Evolutionary conservation across 2,113 vertebrate genomes (phyloP), one percentile per base, ranked within the genome.

Genomic region (Balaeniceps rex): DNA sequence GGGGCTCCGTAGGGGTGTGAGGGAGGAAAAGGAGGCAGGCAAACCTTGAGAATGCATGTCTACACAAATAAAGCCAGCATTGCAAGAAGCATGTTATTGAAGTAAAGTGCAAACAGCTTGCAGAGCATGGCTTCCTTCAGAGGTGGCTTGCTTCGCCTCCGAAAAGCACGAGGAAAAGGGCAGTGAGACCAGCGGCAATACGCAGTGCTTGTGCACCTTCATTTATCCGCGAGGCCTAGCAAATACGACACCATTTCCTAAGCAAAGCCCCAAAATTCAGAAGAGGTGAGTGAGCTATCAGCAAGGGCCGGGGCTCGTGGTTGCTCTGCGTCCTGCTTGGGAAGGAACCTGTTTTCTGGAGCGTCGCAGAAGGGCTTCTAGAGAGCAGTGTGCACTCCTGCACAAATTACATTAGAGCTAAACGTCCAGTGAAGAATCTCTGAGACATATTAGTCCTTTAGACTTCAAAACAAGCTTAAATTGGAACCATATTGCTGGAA

Each of bases 401-500:
- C 90, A 68, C 98, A 97, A 98, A 98, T 98, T 95, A 96, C 91
- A 97, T 97, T 97, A 98, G 96, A 96, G 95, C 98, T 98, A 81
- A 95, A 96, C 68, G 95, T 97, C 97, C 97, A 97, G 95, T 87
- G 97, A 96, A 98, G 98, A 98, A 97, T 98, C 97, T 91, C 96
- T 66, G 97, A 98, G 98, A 98, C 98, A 97, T 98, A 98, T 98
- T 98, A 98, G 98, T 97, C 96, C 97, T 98, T 98, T 97, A 95
- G 97, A 98, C 98, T 98, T 98, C 98, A 98, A 98, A 98, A 98
- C 98, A 95, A 97, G 93, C 85, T 93, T 98, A 98, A 99, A 99
- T 99, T 98, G 98, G 98, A 99, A 99, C 98, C 98, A 98, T 97
- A 98, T 98, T 98, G 97, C 97, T 94, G 96, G 97, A 98, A 98